These are phyloP conservation scores for Dryomyza anilis DNA, from an alignment of 2,888 invertebrate genomes.

Conservation along the genomic window DNA sequence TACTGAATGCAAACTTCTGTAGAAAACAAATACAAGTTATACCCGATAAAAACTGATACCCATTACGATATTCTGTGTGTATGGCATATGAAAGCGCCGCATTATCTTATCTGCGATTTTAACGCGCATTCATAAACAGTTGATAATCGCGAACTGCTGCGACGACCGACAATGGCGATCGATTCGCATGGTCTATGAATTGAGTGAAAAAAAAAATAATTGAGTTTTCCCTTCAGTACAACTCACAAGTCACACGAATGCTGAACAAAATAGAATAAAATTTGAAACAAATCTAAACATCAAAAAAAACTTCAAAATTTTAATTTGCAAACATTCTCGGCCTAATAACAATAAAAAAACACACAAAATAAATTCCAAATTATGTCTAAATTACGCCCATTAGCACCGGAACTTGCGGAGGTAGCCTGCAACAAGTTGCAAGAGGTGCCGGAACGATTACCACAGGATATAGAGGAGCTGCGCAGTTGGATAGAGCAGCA, in stretches of 20 bases:
- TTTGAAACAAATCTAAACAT: neutral
- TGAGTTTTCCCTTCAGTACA: constrained; percentile 15
- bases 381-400: constrained; percentile 49
- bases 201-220: constrained; percentile 3
- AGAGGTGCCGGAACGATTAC: constrained; percentile 60
- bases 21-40: too few species aligned
- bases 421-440: constrained; percentile 61
- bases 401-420: constrained; percentile 50
- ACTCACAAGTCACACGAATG: neutral
- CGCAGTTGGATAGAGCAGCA: constrained; percentile 64
- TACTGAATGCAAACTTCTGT: too few species aligned
- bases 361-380: neutral
- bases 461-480: constrained; percentile 59
- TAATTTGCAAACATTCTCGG: constrained; percentile 13
- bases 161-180: too few species aligned
- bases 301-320: constrained; percentile 19
- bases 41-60: constrained; percentile 20
- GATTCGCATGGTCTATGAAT: too few species aligned
- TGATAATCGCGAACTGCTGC: neutral
- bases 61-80: constrained; percentile 2
- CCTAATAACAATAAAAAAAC: neutral
- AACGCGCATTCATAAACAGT: constrained; percentile 9
- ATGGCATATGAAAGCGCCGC: neutral
- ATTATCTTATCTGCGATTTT: constrained; percentile 12
- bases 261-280: neutral